phyloP scores from a whole-genome alignment of 2,113 vertebrate species.

The Anthoscopus minutus region DNA sequence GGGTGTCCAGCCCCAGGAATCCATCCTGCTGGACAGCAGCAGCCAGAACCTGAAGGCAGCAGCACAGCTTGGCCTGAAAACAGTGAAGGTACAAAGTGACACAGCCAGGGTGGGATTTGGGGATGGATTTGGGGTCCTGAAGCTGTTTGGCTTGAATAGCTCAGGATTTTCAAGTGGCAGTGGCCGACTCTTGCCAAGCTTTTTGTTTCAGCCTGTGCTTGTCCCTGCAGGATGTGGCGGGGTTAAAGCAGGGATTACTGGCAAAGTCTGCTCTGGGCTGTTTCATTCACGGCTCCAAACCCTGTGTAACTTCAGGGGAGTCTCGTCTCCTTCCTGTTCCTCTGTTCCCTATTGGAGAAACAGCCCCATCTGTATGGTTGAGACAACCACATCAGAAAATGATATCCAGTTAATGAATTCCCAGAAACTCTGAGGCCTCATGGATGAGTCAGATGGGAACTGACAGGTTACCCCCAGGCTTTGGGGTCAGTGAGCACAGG shows the following conservation, averaged over 20 bases:
- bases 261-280: neutral
- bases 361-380: rapidly evolving
- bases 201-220: neutral
- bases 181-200: neutral
- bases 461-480: neutral
- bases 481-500: neutral
- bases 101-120: neutral
- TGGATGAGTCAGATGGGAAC: neutral
- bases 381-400: neutral
- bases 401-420: neutral
- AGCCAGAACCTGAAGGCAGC: slow-evolving; percentile 72
- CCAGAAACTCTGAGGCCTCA: neutral
- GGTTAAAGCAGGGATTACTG: neutral
- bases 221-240: neutral
- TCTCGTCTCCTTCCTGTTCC: neutral
- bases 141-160: neutral
- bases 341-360: neutral
- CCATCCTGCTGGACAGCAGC: slow-evolving; percentile 77
- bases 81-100: slow-evolving; percentile 68
- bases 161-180: neutral
- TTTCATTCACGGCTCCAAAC: neutral
- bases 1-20: slow-evolving; percentile 66
- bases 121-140: neutral
- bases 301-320: neutral
- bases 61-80: slow-evolving; percentile 74